Percentiles rank a stretch among this genome's conserved stretches.
Evolutionary conservation across 2,113 vertebrate genomes (phyloP).

Genomic region (Albula goreensis): DNA sequence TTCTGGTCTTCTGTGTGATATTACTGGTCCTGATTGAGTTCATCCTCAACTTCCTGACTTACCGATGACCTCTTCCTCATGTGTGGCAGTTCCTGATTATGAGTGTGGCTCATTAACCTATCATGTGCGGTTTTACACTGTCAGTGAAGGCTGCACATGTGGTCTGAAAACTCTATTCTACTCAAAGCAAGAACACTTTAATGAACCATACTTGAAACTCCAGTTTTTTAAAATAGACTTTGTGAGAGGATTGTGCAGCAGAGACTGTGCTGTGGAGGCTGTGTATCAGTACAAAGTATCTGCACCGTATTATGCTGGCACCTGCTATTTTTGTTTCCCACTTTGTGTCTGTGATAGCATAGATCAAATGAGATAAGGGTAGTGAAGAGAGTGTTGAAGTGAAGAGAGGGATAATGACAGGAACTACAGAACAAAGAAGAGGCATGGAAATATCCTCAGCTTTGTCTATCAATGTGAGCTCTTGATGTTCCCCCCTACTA

Average conservation of each 20-base stretch:
- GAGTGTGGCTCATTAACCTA: background rate
- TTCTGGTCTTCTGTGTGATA: background rate
- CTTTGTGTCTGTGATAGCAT: background rate
- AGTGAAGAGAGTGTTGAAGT: background rate
- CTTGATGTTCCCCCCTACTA: background rate
- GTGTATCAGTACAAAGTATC: background rate
- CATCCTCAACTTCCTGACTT: constrained; percentile 7
- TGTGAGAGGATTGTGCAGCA: background rate
- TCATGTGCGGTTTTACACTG: background rate
- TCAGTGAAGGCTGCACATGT: background rate
- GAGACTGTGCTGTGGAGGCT: background rate
- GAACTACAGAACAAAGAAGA: background rate
- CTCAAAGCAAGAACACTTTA: background rate
- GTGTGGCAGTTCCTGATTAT: background rate
- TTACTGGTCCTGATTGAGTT: background rate
- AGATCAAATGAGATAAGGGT: background rate
- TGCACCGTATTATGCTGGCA: background rate
- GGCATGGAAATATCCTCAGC: background rate
- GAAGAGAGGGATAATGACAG: background rate
- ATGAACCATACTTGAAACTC: background rate
- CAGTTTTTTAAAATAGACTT: background rate
- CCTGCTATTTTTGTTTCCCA: background rate
- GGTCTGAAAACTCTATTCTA: background rate
- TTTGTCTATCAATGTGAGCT: background rate
- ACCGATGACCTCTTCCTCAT: background rate